Base-by-base conservation (phyloP, 2,888 invertebrate genomes). In the Heteropelma amictum region DNA sequence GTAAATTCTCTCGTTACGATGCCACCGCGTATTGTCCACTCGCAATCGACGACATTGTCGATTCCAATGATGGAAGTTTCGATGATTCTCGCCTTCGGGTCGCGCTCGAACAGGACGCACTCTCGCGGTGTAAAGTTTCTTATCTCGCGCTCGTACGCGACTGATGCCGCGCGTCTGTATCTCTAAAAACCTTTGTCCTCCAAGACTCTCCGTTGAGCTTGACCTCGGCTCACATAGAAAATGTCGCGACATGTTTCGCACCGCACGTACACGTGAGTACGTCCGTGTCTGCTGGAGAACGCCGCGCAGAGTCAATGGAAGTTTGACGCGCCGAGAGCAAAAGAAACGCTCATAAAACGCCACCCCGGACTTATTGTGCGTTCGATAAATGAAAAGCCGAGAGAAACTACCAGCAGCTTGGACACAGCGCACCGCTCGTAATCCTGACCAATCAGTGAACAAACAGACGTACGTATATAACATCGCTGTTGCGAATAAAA, bases 381-480 rank as follows among this genome's bases (percentile, higher is more conserved):
- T n/a, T n/a, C n/a, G n/a, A n/a, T n/a, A n/a, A n/a, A n/a, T 53
- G 56, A 65, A 65, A 67, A 67, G 54, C 65, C 33, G 40, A 51
- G 56, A 53, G 38, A 53, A 60, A 14, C 60, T n/a, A n/a, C n/a
- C 53, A 68, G 12, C 54, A 58, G 51, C 67, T 77, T 68, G 77
- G 54, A 73, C 74, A n/a, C n/a, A n/a, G 70, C 74, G 67, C 26
- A 56, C 56, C 54, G 77, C 65, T 71, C 78, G 67, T 84, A 86
- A 86, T 86, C 84, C 85, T 83, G 83, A 61, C 83, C 83, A 88
- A 88, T 88, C 86, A 87, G 82, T 76, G 83, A 84, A 86, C 85
- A 88, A 88, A 88, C 84, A 87, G 86, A 79, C 82, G 83, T 56
- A 28, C 21, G n/a, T n/a, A n/a, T n/a, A n/a, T n/a, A n/a, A n/a